These are phyloP conservation scores for Cynodonichthys magdalenae DNA, from an alignment of 2,797 vertebrate species.

Conservation along the genomic window DNA sequence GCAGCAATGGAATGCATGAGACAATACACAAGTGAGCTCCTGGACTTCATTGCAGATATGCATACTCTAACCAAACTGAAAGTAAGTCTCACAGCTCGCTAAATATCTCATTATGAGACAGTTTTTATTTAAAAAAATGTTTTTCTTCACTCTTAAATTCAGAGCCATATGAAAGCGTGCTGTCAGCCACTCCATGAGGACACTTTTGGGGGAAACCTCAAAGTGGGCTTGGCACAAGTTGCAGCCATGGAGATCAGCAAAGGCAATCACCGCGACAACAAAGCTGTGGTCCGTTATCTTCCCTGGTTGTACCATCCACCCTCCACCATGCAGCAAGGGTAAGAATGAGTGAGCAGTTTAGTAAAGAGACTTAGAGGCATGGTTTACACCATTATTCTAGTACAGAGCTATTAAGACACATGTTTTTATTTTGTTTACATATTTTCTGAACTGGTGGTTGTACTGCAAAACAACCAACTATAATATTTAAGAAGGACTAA, in stretches of 20 bases:
- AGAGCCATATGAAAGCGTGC: constrained; percentile 99
- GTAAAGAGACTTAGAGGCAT: neutral
- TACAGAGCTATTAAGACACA: no score
- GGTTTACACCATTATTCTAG: neutral
- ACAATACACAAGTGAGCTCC: constrained; percentile 92
- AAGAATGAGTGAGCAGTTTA: constrained; percentile 49
- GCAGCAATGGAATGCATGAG: constrained; percentile 98
- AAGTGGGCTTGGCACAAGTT: constrained; percentile 97
- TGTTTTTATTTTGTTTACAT: no score
- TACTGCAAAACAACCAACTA: no score
- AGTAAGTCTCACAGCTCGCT: constrained; percentile 75
- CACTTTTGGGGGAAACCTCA: constrained; percentile 97
- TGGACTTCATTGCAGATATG: constrained; percentile 99
- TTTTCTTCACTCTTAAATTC: constrained; percentile 10
- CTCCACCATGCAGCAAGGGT: constrained; percentile 99
- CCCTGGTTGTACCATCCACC: constrained; percentile 99
- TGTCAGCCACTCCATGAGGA: constrained; percentile 98
- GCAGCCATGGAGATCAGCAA: constrained; percentile 98
- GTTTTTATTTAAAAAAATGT: neutral
- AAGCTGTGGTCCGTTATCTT: constrained; percentile 94
- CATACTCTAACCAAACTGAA: constrained; percentile 97
- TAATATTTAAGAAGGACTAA: no score
- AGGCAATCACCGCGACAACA: constrained; percentile 98
- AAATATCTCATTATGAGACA: neutral
- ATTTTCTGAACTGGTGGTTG: no score